Evolutionary conservation across 2,113 vertebrate genomes (phyloP).

Genomic region (Polyodon spathula): DNA sequence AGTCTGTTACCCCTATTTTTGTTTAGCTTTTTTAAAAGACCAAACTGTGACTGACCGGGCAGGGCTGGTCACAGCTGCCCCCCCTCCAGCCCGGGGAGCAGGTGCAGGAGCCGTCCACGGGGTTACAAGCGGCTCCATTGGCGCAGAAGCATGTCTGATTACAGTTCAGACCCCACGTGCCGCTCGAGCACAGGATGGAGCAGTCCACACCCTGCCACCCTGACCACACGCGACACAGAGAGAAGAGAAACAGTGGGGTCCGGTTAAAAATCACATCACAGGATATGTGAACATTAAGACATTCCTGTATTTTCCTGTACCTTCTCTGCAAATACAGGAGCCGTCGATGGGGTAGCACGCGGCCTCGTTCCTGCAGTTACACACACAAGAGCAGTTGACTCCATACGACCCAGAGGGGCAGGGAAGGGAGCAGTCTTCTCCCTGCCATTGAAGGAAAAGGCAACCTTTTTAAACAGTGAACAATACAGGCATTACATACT

Average conservation of each 20-base stretch:
- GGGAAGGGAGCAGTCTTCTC: slow-evolving; percentile 71
- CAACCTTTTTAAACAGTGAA: slow-evolving; percentile 10
- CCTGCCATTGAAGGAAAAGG: slow-evolving; percentile 54
- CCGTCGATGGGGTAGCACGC: slow-evolving; percentile 80
- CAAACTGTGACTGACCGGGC: slow-evolving; percentile 63
- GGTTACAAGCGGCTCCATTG: slow-evolving; percentile 79
- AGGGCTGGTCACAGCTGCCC: slow-evolving; percentile 71
- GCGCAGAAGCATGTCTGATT: slow-evolving; percentile 75
- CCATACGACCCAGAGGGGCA: slow-evolving; percentile 78
- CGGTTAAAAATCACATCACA: not conserved
- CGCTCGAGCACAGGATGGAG: slow-evolving; percentile 77
- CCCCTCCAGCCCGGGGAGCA: slow-evolving; percentile 86
- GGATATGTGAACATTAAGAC: not conserved
- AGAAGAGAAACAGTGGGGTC: not conserved
- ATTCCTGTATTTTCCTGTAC: slow-evolving; percentile 42
- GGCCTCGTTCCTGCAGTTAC: slow-evolving; percentile 75
- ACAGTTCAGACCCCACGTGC: slow-evolving; percentile 83
- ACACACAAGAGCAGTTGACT: slow-evolving; percentile 76
- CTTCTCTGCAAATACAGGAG: slow-evolving; percentile 84
- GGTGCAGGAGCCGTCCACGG: slow-evolving; percentile 71
- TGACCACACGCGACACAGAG: slow-evolving; percentile 38
- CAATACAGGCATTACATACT: too few relatives aligned
- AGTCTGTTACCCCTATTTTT: too few relatives aligned
- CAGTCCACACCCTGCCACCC: slow-evolving; percentile 93
- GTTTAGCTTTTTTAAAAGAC: not conserved